Evolutionary conservation across 2,888 invertebrate species (phyloP).

Genomic region (Cryptocephalus primarius): DNA sequence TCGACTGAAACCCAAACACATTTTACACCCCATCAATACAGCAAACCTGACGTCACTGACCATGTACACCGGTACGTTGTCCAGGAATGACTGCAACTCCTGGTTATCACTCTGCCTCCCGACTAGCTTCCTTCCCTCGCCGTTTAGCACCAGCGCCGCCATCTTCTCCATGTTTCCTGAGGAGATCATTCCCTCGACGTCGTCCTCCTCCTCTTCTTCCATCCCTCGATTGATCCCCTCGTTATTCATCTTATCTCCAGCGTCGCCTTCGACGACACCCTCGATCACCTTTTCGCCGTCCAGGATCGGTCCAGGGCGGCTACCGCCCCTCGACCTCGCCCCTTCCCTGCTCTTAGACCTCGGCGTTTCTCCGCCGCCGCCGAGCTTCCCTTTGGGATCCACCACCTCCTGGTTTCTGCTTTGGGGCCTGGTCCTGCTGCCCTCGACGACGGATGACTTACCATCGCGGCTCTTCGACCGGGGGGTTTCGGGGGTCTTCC

Average conservation of each 20-base stretch:
- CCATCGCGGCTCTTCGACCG: no score
- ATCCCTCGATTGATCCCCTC: constrained; percentile 40
- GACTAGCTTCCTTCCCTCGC: constrained; percentile 69
- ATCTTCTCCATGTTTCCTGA: constrained; percentile 80
- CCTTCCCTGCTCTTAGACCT: not conserved
- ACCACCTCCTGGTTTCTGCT: no score
- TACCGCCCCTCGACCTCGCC: constrained; percentile 6
- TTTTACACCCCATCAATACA: not conserved
- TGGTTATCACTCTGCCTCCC: constrained; percentile 59
- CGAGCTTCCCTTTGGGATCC: no score
- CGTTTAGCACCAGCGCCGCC: constrained; percentile 79
- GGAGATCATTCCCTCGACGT: constrained; percentile 53
- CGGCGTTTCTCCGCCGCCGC: no score
- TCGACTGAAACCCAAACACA: constrained; percentile 50
- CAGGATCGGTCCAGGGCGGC: constrained; percentile 10
- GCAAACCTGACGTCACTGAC: constrained; percentile 34
- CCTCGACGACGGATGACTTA: no score
- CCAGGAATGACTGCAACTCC: constrained; percentile 77
- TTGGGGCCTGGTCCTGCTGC: no score
- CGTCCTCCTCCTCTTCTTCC: constrained; percentile 40
- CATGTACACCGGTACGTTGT: constrained; percentile 80
- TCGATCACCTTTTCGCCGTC: constrained; percentile 33
- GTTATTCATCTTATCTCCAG: constrained; percentile 38
- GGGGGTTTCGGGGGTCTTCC: not conserved
- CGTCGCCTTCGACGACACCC: constrained; percentile 35